Base-by-base conservation (phyloP, 2,113 vertebrate genomes). In the Lanius ludovicianus region DNA sequence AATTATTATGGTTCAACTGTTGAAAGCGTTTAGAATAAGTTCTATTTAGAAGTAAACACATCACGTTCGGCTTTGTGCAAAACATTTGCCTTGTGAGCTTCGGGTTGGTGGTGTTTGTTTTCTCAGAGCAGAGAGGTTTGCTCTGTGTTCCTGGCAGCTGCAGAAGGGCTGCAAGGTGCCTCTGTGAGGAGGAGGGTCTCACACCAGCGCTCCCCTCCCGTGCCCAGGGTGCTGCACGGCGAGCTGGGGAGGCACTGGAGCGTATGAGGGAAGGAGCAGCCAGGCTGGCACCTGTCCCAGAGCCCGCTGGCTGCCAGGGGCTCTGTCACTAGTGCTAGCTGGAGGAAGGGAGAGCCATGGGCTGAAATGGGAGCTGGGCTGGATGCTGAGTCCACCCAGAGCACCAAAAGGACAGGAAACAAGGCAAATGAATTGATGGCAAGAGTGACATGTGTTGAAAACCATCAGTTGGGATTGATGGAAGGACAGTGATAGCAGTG, bases 201-300 rank as follows among this genome's bases (percentile, higher is more conserved):
- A 68, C 13, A 63, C 13, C 35, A 55, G 33, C 17, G 1, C 24
- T 70, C 2, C 16, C 13, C 42, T 63, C 27, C 63, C 10, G 21
- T 42, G 2, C 27, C 59, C 0, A 0, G 25, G 7, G 53, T 2
- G 8, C 64, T 3, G 15, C 24, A 19, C 4, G 4, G 56, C 0
- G 1, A 64, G 64, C 3, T 15, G 53, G 16, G 46, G 35, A 25
- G 19, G 39, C 1, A 1, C 50, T 25, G 89, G 39, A 33, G 37
- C 28, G 0, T 6, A 0, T 1, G 31, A 27, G 82, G 28, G 0
- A 12, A 15, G 57, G 37, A 35, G 18, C 42, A 30, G 30, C 59
- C 53, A 42, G 64, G 17, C 70, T 97, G 94, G 84, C 70, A 3
- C 55, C 67, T 64, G 76, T 15, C 76, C 84, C 53, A 64, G 35